Base-by-base conservation (phyloP, 2,888 invertebrate genomes). In the Resseliella maxima region DNA sequence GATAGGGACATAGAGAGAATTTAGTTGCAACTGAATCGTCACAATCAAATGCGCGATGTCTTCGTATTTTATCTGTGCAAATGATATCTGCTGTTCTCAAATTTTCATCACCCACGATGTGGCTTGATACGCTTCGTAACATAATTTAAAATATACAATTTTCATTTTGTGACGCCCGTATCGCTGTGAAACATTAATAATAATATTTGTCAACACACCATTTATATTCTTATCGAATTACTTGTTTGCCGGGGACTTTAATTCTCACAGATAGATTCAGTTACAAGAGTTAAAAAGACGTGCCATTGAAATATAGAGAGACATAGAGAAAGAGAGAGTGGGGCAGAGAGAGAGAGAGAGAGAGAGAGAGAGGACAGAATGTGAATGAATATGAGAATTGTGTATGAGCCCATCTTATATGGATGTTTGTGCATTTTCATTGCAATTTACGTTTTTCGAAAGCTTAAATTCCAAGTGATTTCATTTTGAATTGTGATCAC, bases 201-300 rank as follows among this genome's bases (percentile, higher is more conserved):
- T 72, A 72, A 72, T 72, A 72, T 72, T 72, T 72, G 72, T 72
- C 72, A 72, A 72, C 72, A 72, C 72, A 72, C 72, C 72, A 72
- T 72, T 72, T 72, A 72, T 72, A 72, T 72, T 72, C 72, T 72
- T 72, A 72, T 72, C 72, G 72, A 72, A 72, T 72, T 72, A 72
- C 72, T 72, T 72, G 15, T n/a, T 72, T 72, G 31, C 72, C 31
- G 31, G 31, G 72, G 24, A 72, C 31, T 72, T 59, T 72, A 72
- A 72, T 72, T 72, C 72, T 31, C 27, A 27, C 15, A 18, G 72
- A 72, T 1, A 35, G 35, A 72, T 72, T 72, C 35, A 72, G 72
- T 72, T 31, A 72, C 72, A 72, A 15, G n/a, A 31, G 12, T 31
- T 59, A 6, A 3, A 8, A 24, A 59, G 2, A 12, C 72, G 1